Evolutionary conservation across 1,140 invertebrate species (phyloP).

Genomic region (Pogonomyrmex barbatus): DNA sequence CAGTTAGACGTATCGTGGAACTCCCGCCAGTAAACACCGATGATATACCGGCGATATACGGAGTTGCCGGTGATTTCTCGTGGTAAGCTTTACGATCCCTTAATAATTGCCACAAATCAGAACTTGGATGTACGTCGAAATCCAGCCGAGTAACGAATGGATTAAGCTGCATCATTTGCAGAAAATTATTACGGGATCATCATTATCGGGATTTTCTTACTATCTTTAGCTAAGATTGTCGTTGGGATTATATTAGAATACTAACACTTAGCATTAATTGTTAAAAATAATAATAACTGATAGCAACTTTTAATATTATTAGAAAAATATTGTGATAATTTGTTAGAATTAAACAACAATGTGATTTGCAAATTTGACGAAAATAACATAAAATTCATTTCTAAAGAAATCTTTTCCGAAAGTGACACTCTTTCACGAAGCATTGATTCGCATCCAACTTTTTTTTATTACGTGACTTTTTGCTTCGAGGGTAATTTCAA

Average conservation of each 20-base stretch:
- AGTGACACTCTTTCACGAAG: background rate
- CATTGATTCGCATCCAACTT: slow-evolving; percentile 12
- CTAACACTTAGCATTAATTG: slow-evolving; percentile 17
- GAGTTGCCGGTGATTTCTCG: slow-evolving; percentile 18
- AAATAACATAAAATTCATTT: background rate
- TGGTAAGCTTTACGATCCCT: background rate
- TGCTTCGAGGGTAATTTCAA: slow-evolving; percentile 10
- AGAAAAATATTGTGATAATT: background rate
- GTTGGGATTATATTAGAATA: background rate
- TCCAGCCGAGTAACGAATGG: background rate
- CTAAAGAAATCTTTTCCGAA: background rate
- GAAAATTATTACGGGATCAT: slow-evolving; percentile 20
- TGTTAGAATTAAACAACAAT: background rate
- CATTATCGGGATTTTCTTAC: background rate
- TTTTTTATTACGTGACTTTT: slow-evolving; percentile 12
- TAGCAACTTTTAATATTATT: background rate
- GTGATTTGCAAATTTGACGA: background rate
- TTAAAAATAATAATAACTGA: background rate
- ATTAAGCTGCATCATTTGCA: background rate
- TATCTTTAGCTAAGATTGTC: background rate
- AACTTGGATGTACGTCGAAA: slow-evolving; percentile 13
- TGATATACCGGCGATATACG: slow-evolving; percentile 52
- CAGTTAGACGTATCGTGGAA: slow-evolving; percentile 75
- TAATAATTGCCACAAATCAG: slow-evolving; percentile 48
- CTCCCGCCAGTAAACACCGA: slow-evolving; percentile 71